Conservation (phyloP, 2,888 invertebrate species). For the Dicyrtoma fusca region DNA sequence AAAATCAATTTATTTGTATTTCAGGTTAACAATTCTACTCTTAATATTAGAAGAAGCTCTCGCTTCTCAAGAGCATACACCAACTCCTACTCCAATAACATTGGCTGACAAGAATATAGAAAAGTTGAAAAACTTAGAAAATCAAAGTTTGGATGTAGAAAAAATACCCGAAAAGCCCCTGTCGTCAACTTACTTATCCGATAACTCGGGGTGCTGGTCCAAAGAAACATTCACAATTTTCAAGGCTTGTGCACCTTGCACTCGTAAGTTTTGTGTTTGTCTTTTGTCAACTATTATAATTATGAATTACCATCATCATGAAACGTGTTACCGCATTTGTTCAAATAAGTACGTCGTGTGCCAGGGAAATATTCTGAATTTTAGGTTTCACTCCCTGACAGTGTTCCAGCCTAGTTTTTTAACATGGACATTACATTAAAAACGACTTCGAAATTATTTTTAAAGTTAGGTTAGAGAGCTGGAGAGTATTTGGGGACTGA, state of each 20-base stretch:
- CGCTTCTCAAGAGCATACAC: constrained; percentile 23
- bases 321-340: too few species aligned
- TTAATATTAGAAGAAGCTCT: constrained; percentile 32
- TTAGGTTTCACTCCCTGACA: too few species aligned
- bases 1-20: background rate
- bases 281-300: too few species aligned
- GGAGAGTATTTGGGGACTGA: too few species aligned
- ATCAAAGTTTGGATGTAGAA: constrained; percentile 57
- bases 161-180: constrained; percentile 65
- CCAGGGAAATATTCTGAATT: background rate
- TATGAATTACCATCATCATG: too few species aligned
- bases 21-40: constrained; percentile 24
- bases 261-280: constrained; percentile 63
- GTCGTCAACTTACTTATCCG: background rate
- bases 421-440: background rate
- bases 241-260: constrained; percentile 82
- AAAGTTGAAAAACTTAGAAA: background rate
- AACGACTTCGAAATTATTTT: too few species aligned
- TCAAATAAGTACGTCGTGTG: background rate
- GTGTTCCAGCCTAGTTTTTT: too few species aligned
- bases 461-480: too few species aligned
- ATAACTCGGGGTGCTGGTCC: constrained; percentile 67
- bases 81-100: constrained; percentile 46
- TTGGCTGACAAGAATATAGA: background rate
- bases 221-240: constrained; percentile 73